These are phyloP conservation scores for Aotus griseimembra DNA, from an alignment of 2,797 vertebrate genomes.

Conservation along the genomic window DNA sequence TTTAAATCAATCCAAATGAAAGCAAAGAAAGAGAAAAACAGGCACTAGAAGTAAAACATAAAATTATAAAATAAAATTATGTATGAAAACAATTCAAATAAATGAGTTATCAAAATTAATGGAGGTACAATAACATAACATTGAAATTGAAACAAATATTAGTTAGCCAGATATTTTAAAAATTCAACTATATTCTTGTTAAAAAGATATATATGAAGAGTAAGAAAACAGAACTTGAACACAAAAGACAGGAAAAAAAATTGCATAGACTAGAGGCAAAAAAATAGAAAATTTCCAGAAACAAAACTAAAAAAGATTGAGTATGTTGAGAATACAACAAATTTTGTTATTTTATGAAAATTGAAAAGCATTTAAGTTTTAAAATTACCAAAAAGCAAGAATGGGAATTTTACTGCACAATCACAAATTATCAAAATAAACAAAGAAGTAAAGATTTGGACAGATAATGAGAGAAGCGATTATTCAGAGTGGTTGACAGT, in stretches of 20 bases:
- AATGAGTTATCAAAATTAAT: background rate
- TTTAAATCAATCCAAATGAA: background rate
- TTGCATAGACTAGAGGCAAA: background rate
- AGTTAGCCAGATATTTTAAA: background rate
- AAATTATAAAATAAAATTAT: background rate
- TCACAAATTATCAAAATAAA: background rate
- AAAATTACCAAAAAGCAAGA: background rate
- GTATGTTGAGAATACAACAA: background rate
- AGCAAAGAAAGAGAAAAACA: background rate
- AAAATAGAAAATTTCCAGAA: background rate
- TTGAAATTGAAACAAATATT: background rate
- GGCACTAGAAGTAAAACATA: background rate
- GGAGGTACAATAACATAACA: background rate
- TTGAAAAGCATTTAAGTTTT: background rate
- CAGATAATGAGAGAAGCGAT: background rate
- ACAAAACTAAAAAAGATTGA: background rate
- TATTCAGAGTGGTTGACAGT: too few relatives aligned
- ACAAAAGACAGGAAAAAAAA: background rate
- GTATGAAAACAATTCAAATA: background rate
- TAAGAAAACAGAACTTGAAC: background rate
- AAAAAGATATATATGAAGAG: background rate
- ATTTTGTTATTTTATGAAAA: background rate
- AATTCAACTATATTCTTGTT: background rate
- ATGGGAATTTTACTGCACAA: background rate
- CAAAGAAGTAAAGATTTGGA: too few relatives aligned